Evolutionary conservation across 2,797 vertebrate genomes (phyloP), one percentile per base, ranked within the genome.

Genomic region (Trichosurus vulpecula): DNA sequence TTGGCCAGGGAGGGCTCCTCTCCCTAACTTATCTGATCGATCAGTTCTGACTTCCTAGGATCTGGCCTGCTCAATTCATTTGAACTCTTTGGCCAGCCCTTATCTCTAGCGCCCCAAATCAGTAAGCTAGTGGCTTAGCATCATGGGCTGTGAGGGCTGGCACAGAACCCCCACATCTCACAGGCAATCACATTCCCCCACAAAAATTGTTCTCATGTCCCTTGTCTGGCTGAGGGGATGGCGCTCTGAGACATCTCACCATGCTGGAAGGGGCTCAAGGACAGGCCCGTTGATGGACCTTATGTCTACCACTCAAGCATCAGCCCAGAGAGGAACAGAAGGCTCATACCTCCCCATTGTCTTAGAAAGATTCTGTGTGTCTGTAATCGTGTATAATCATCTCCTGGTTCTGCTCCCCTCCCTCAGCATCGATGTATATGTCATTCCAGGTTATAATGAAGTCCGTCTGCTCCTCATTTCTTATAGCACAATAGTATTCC

Each of bases 311-410:
- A 19, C 19, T 47, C n/a, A 4, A 81, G 74, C 74, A 81, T 10
- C 41, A 81, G 22, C 41, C 74, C 22, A 47, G 74, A 9, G 8
- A 47, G n/a, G 9, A 47, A 25, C 1, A 25, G 66, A 81, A 9
- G 16, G 31, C 13, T 16, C 3, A 1, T 22, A 14, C 11, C 0
- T 10, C 22, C 30, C 57, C 3, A 11, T 1, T 19, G 35, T 12
- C 30, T 58, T 58, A 58, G 56, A 8, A 55, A 55, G n/a, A n/a
- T n/a, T n/a, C n/a, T n/a, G n/a, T n/a, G n/a, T n/a, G n/a, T n/a
- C n/a, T n/a, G n/a, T n/a, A n/a, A n/a, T n/a, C n/a, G n/a, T n/a
- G n/a, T n/a, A n/a, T n/a, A n/a, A n/a, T n/a, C n/a, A n/a, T n/a
- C n/a, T n/a, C n/a, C n/a, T n/a, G n/a, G n/a, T n/a, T n/a, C n/a